Conservation (phyloP, 1,140 invertebrate genomes). For the Cecropterus lyciades region DNA sequence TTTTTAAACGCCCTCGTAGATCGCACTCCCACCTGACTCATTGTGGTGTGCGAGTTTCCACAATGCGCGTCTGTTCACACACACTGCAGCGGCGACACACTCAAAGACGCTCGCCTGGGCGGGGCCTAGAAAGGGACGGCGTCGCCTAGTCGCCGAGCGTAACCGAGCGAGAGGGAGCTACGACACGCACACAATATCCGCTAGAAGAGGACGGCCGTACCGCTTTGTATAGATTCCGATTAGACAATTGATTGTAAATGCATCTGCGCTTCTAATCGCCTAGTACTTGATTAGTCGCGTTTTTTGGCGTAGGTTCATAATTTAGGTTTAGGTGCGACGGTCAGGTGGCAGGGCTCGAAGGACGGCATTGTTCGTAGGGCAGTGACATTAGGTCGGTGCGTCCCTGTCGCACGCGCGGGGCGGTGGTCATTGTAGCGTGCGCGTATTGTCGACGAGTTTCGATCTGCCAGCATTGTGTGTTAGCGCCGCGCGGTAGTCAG, state of each 20-base stretch:
- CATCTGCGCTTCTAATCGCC: conserved; percentile 37
- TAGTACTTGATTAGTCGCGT: neutral
- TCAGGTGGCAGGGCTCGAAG: conserved; percentile 46
- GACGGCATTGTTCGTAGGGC: conserved; percentile 79
- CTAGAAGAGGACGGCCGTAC: conserved; percentile 73
- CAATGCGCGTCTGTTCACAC: conserved; percentile 67
- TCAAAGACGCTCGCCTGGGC: conserved; percentile 64
- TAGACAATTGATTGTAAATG: conserved; percentile 78
- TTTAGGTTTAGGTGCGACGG: neutral
- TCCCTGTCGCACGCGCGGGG: conserved; percentile 78
- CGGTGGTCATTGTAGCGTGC: conserved; percentile 79
- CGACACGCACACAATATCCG: conserved; percentile 66
- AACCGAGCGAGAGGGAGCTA: conserved; percentile 54
- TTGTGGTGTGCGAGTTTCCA: conserved; percentile 72
- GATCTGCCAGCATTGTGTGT: conserved; percentile 81
- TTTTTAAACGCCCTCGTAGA: conserved; percentile 82
- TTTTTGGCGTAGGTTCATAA: neutral
- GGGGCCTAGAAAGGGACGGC: conserved; percentile 73
- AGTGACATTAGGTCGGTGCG: conserved; percentile 80
- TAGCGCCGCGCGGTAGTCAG: conserved; percentile 55
- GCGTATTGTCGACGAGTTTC: conserved; percentile 79
- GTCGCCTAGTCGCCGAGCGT: conserved; percentile 50
- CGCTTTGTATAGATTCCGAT: conserved; percentile 80
- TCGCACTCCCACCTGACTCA: conserved; percentile 74
- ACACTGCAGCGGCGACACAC: conserved; percentile 60